These are phyloP conservation scores for Euclidia mi DNA, from an alignment of 2,888 invertebrate genomes.

Conservation along the genomic window DNA sequence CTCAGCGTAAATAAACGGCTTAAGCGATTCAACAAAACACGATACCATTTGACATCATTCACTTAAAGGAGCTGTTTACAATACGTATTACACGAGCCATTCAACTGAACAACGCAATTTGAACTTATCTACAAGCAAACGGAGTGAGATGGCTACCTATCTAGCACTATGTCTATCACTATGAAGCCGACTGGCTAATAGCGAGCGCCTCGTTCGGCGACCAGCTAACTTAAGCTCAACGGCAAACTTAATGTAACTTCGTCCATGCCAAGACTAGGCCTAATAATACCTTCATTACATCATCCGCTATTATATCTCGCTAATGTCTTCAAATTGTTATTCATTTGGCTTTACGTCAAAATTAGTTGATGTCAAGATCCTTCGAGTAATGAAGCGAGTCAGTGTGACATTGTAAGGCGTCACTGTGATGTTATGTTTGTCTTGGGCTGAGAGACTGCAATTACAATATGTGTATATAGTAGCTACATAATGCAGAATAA, in stretches of 20 bases:
- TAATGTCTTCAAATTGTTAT: constrained; percentile 34
- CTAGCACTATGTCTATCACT: constrained; percentile 33
- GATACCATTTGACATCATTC: no score
- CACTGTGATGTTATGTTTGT: background rate
- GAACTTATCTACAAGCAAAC: constrained; percentile 70
- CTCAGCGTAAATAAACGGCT: no score
- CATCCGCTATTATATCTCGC: constrained; percentile 37
- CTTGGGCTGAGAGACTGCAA: background rate
- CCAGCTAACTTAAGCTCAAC: constrained; percentile 71
- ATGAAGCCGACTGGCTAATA: constrained; percentile 53
- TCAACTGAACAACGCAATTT: constrained; percentile 72
- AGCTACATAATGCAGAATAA: background rate
- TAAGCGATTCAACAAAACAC: no score
- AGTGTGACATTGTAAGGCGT: background rate
- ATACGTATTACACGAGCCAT: constrained; percentile 71
- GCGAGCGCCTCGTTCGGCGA: constrained; percentile 56
- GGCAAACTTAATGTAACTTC: constrained; percentile 77
- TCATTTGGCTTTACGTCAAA: constrained; percentile 17
- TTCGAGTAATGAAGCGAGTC: background rate
- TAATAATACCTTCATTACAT: constrained; percentile 64
- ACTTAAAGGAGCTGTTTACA: no score
- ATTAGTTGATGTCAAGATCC: background rate
- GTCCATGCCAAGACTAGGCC: constrained; percentile 58
- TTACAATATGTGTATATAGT: background rate
- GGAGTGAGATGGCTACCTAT: constrained; percentile 54